Evolutionary conservation across 2,888 invertebrate genomes (phyloP).

Genomic region (Elysia crispata): DNA sequence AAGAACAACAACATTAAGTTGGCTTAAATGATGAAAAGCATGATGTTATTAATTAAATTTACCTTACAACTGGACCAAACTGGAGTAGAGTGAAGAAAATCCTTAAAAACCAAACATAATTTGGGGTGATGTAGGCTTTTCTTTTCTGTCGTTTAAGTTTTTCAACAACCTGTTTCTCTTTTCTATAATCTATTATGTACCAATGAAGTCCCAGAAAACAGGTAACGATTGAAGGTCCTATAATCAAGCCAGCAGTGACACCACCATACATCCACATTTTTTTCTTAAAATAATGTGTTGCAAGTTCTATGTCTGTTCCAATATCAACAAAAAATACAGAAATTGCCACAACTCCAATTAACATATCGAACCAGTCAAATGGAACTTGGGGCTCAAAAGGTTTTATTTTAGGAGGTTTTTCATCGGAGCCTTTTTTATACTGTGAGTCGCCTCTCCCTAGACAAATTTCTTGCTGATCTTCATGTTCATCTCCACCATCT

Average conservation of each 20-base stretch:
- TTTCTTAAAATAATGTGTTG: conserved; percentile 61
- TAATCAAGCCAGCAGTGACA: conserved; percentile 62
- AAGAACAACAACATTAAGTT: neutral
- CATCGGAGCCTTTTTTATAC: neutral
- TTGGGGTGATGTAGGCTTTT: conserved; percentile 54
- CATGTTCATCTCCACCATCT: conserved; percentile 39
- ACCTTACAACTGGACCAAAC: conserved; percentile 70
- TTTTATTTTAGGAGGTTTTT: conserved; percentile 1
- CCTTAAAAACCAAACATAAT: conserved; percentile 60
- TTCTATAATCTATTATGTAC: conserved; percentile 66
- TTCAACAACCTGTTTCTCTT: conserved; percentile 56
- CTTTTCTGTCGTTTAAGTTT: conserved; percentile 45
- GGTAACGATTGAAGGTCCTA: conserved; percentile 63
- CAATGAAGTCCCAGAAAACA: conserved; percentile 64
- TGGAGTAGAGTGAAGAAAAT: conserved; percentile 65
- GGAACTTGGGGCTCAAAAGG: conserved; percentile 37
- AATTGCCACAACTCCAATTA: conserved; percentile 62
- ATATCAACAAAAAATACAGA: conserved; percentile 65
- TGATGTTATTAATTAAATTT: too few species aligned
- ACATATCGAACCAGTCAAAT: conserved; percentile 60
- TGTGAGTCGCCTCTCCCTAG: conserved; percentile 2
- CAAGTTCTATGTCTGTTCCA: conserved; percentile 63
- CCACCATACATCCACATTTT: conserved; percentile 56
- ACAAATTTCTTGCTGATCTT: conserved; percentile 34
- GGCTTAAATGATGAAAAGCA: too few species aligned